A percentile compares a stretch with the other conserved stretches of the same genome.
Evolutionary conservation across 2,113 vertebrate genomes (phyloP).

Genomic region (Condylura cristata): DNA sequence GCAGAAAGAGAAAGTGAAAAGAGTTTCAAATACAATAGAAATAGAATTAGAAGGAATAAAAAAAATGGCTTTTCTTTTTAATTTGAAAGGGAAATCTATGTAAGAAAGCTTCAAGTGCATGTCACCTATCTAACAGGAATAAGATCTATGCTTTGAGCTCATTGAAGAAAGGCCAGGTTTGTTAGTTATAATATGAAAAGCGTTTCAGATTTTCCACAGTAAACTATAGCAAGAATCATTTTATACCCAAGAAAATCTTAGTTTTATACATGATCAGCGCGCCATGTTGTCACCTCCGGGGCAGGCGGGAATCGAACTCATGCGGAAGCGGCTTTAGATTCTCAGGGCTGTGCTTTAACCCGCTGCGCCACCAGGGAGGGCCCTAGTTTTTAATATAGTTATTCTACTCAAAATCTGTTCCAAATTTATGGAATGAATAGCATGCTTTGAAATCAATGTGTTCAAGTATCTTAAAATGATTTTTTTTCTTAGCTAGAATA

Average conservation of each 20-base stretch:
- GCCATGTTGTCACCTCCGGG: no score
- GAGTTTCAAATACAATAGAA: neutral
- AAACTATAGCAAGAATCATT: neutral
- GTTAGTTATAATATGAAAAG: neutral
- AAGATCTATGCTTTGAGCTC: neutral
- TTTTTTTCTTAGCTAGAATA: neutral
- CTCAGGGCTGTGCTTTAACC: no score
- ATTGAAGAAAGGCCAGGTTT: neutral
- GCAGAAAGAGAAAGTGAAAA: neutral
- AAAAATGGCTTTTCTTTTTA: neutral
- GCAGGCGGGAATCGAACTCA: no score
- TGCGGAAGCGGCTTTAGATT: no score
- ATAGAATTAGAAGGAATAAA: neutral
- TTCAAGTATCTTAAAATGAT: neutral
- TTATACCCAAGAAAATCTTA: neutral
- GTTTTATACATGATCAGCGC: neutral
- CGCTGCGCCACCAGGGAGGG: no score
- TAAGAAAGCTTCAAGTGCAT: neutral
- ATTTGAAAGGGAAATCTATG: conserved; percentile 25
- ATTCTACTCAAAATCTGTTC: neutral
- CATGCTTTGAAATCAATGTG: neutral
- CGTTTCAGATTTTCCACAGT: neutral
- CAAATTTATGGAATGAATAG: neutral
- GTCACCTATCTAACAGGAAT: neutral
- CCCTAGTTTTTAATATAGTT: neutral